Evolutionary conservation across 2,113 vertebrate genomes (phyloP).

Genomic region (Mormoops blainvillei): DNA sequence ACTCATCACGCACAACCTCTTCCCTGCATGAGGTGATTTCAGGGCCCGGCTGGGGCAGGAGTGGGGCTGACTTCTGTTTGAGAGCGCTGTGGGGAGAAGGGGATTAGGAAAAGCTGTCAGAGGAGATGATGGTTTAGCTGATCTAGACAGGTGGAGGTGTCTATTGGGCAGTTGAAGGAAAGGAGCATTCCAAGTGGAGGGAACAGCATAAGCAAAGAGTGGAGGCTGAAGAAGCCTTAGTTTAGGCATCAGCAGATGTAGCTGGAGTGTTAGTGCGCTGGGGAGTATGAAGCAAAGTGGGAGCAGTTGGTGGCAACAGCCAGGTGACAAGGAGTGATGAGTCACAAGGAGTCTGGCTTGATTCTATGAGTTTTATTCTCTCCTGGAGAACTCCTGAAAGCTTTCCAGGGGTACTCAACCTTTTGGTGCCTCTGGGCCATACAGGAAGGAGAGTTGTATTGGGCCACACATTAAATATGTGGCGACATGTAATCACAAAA

Average conservation of each 20-base stretch:
- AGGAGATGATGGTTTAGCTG: not conserved
- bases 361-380: not conserved
- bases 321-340: not conserved
- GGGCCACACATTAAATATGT: too few relatives aligned
- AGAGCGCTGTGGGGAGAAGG: not conserved
- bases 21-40: not conserved
- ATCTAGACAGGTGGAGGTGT: not conserved
- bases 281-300: not conserved
- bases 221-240: not conserved
- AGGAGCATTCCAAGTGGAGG: not conserved
- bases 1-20: not conserved
- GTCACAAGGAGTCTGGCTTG: not conserved
- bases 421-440: too few relatives aligned
- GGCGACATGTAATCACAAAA: too few relatives aligned
- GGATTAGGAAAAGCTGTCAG: not conserved
- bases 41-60: not conserved
- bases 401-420: too few relatives aligned
- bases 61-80: not conserved
- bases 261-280: not conserved
- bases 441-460: too few relatives aligned
- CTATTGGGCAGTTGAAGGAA: not conserved
- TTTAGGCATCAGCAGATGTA: not conserved
- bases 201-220: not conserved
- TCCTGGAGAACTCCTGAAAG: not conserved
- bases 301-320: not conserved